Conservation (phyloP, 1,140 invertebrate species). For the Aphidius gifuensis region DNA sequence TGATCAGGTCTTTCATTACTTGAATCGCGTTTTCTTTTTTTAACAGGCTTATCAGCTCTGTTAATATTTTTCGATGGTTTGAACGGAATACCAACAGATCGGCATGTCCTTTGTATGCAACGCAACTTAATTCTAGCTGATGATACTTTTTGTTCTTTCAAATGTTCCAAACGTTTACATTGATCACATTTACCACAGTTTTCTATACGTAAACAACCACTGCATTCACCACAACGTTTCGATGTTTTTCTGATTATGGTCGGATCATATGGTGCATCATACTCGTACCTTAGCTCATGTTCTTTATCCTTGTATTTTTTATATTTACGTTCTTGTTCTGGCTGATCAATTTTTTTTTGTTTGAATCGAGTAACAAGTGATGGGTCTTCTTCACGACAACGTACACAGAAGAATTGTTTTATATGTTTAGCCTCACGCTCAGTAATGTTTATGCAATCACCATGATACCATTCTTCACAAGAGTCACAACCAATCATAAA, state of each 20-base stretch:
- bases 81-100: conserved; percentile 45
- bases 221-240: conserved; percentile 77
- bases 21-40: conserved; percentile 53
- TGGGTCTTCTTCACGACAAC: conserved; percentile 80
- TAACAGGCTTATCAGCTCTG: conserved; percentile 42
- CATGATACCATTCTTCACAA: conserved; percentile 99
- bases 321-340: conserved; percentile 45
- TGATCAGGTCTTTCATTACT: conserved; percentile 58
- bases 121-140: conserved; percentile 68
- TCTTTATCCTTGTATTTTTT: conserved; percentile 50
- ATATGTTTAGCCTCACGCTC: conserved; percentile 90
- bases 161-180: conserved; percentile 71
- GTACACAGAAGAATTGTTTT: conserved; percentile 86
- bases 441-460: conserved; percentile 94
- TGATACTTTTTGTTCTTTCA: conserved; percentile 71
- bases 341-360: conserved; percentile 63
- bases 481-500: conserved; percentile 98
- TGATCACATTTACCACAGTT: conserved; percentile 86
- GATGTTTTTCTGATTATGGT: conserved; percentile 44
- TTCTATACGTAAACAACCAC: conserved; percentile 73
- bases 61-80: conserved; percentile 49
- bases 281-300: conserved; percentile 37
- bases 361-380: conserved; percentile 77
- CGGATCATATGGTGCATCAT: conserved; percentile 42
- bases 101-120: conserved; percentile 61